These are phyloP conservation scores for Pseudopleuronectes americanus DNA, from an alignment of 2,797 vertebrate species.

Conservation along the genomic window DNA sequence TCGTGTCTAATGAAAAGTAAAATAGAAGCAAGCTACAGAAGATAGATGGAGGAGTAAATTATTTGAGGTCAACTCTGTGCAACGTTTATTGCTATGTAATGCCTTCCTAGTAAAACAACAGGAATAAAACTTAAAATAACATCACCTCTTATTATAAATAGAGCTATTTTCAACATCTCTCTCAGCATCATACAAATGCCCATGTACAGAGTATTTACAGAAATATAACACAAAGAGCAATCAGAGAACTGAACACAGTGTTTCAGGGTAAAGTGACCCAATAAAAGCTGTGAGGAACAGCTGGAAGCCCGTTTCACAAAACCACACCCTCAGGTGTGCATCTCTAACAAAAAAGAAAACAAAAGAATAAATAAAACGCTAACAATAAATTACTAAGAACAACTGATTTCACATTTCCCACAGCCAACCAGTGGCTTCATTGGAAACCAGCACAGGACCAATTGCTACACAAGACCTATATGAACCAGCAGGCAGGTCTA, in stretches of 20 bases:
- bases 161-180: constrained; percentile 39
- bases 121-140: constrained; percentile 37
- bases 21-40: constrained; percentile 13
- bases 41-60: constrained; percentile 22
- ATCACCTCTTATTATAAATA: constrained; percentile 52
- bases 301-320: constrained; percentile 75
- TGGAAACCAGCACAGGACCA: constrained; percentile 59
- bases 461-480: constrained; percentile 63
- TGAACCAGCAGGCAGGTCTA: constrained; percentile 72
- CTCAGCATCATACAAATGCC: constrained; percentile 35
- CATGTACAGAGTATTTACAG: constrained; percentile 67
- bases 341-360: constrained; percentile 20
- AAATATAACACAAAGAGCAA: constrained; percentile 56
- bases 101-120: constrained; percentile 54
- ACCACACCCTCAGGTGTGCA: constrained; percentile 39
- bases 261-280: constrained; percentile 50
- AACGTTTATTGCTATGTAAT: constrained; percentile 78
- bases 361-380: constrained; percentile 60
- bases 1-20: constrained; percentile 5
- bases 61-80: constrained; percentile 72
- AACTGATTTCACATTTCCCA: constrained; percentile 60
- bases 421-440: constrained; percentile 74
- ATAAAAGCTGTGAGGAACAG: constrained; percentile 50
- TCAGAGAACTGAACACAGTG: constrained; percentile 63
- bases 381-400: constrained; percentile 69